Base-by-base conservation (phyloP, 2,888 invertebrate genomes). In the Dynastes tityus region DNA sequence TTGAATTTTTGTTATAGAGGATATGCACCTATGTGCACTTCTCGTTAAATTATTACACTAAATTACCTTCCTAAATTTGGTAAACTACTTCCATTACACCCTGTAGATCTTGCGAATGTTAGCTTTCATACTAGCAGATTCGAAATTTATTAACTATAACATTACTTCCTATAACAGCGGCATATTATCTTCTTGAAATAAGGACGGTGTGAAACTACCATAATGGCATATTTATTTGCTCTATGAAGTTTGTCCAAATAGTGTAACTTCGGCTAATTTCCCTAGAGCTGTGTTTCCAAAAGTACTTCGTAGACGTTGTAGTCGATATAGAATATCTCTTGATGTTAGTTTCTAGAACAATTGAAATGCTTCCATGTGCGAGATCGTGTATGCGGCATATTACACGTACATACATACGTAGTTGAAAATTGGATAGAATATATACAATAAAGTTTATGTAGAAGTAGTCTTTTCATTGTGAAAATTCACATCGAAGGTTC, bases 261-360 rank as follows among this genome's bases (percentile, higher is more conserved):
- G 75, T 75, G 68, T 70, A 78, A 78, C 78, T 78, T 78, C 61
- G 68, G 45, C 75, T 76, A 78, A 78, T 78, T 78, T 78, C 78
- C 78, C 78, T 74, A 49, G 78, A 74, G 78, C 78, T 73, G 53
- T 78, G 78, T 78, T 78, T 74, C 40, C 55, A 73, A 29, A 71
- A 55, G 73, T 74, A 74, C 65, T 73, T 78, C 45, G 55, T 45
- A 53, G 68, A 45, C 27, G 61, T 74, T 61, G 45, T 27, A 74
- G 40, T 74, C 73, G 58, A 73, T 73, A 58, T 73, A 22, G 9
- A 73, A 11, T 61, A 61, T 49, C 45, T 40, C 32, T 45, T 22
- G 49, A 61, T 74, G 73, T 58, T 61, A 74, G 61, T 61, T 61
- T 74, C 61, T 74, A 40, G 9, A 58, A 73, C 58, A 73, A 16